phyloP scores from a whole-genome alignment of 2,888 invertebrate genomes.

The Thereva nobilitata region DNA sequence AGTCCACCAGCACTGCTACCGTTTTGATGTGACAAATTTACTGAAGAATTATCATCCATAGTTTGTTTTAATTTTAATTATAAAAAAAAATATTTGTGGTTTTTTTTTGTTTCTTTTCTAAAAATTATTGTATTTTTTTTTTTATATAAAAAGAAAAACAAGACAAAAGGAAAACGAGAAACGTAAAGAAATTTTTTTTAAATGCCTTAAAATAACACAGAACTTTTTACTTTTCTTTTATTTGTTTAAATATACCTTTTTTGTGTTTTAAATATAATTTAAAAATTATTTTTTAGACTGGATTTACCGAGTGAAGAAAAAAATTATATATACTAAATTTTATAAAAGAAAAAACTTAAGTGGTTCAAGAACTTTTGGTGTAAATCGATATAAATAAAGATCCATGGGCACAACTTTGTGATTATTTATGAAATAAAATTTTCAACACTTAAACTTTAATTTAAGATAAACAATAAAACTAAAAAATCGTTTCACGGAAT shows the following conservation, averaged over 20 bases:
- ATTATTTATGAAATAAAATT: not conserved
- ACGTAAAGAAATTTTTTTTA: not conserved
- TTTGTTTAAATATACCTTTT: no score
- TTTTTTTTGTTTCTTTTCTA: no score
- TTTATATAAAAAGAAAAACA: conserved; percentile 5
- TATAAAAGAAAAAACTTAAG: conserved; percentile 12
- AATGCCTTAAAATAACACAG: not conserved
- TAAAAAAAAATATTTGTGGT: conserved; percentile 6
- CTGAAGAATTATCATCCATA: conserved; percentile 53
- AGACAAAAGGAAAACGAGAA: conserved; percentile 2
- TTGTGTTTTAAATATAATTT: no score
- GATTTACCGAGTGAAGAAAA: conserved; percentile 1
- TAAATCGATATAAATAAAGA: conserved; percentile 29
- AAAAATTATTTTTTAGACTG: no score
- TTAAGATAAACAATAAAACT: conserved; percentile 3
- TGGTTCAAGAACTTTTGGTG: conserved; percentile 17
- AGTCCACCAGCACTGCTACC: not conserved
- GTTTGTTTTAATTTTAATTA: conserved; percentile 25
- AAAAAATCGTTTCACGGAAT: conserved; percentile 12
- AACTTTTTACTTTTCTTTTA: not conserved
- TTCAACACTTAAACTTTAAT: not conserved
- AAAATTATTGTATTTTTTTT: not conserved
- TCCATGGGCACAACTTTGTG: conserved; percentile 22
- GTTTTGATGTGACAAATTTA: conserved; percentile 53
- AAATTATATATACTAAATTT: not conserved